Base-by-base conservation (phyloP, 2,888 invertebrate genomes). In the Ferdinandea cuprea region DNA sequence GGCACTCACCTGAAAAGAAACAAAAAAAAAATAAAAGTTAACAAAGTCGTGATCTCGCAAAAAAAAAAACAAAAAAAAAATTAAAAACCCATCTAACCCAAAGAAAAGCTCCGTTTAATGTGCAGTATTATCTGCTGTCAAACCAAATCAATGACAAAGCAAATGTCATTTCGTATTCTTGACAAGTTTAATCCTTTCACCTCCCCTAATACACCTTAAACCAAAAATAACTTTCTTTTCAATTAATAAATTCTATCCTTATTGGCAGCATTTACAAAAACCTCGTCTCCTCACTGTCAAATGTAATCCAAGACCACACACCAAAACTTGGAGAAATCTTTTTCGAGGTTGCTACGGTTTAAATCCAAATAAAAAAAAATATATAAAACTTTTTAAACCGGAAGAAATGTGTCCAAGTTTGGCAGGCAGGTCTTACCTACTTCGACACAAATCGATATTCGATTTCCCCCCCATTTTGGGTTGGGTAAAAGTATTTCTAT, bases 231-330 rank as follows among this genome's bases (percentile, higher is more conserved):
- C 80, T 69, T 81, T 66, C 59, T 59, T 40, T 76, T 76, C 54
- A 73, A 66, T 79, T 73, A 79, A 73, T 68, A 79, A 73, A 79
- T 73, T 73, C 52, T 66, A 59, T 78, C 65, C 48, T 56, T 52
- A 0, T 7, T 25, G 25, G 25, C 3, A 52, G 32, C 52, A 25
- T 48, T 65, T 65, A 15, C 54, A n/a, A 8, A 50, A 58, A 65
- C n/a, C n/a, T 25, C 25, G 25, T 25, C 2, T 7, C 13, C 6
- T 37, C 48, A 50, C 42, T 50, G 25, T 25, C 19, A 9, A 21
- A 52, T 25, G 2, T 9, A 40, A 15, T 32, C 13, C 28, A 25
- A 37, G n/a, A 42, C 19, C 8, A 68, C 15, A 35, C 19, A n/a
- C 19, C 11, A 54, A 6, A 35, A 21, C 3, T n/a, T 50, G 28